A percentile compares a stretch with the other conserved stretches of the same genome.
These are phyloP conservation scores for Sericinus montela DNA, from an alignment of 2,888 invertebrate genomes.

Conservation along the genomic window DNA sequence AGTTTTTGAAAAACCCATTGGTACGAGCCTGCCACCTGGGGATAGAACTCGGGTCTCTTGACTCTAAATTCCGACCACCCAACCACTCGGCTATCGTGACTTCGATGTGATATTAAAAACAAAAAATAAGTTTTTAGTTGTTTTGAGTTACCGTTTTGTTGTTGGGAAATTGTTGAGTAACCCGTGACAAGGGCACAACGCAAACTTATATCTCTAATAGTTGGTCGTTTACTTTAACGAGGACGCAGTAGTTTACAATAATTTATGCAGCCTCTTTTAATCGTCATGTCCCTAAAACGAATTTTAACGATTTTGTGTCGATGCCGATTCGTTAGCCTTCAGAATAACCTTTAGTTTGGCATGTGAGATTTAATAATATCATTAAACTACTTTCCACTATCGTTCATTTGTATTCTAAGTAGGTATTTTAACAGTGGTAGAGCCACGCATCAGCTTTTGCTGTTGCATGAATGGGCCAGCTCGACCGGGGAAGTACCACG, in stretches of 20 bases:
- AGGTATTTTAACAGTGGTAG: too few relatives aligned
- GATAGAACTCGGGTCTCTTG: too few relatives aligned
- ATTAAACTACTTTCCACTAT: too few relatives aligned
- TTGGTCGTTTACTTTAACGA: conserved; percentile 14
- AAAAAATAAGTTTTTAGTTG: not conserved
- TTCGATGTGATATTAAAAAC: not conserved
- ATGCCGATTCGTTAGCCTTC: not conserved
- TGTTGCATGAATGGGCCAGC: too few relatives aligned
- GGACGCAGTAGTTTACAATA: conserved; percentile 10
- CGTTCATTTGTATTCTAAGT: too few relatives aligned
- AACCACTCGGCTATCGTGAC: too few relatives aligned
- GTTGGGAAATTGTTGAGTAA: conserved; percentile 29
- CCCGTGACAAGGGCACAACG: conserved; percentile 32
- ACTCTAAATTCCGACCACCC: too few relatives aligned
- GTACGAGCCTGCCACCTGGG: too few relatives aligned
- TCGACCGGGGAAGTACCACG: too few relatives aligned
- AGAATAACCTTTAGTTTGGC: not conserved
- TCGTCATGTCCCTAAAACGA: conserved; percentile 3
- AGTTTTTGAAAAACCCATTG: too few relatives aligned
- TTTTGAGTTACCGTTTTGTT: conserved; percentile 12
- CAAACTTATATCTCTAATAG: conserved; percentile 17
- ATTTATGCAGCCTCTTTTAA: conserved; percentile 7
- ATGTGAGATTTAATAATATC: too few relatives aligned
- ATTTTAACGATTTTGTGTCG: not conserved
- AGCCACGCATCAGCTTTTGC: too few relatives aligned